These are phyloP conservation scores for Patella vulgata DNA, from an alignment of 1,140 invertebrate genomes.

Conservation along the genomic window DNA sequence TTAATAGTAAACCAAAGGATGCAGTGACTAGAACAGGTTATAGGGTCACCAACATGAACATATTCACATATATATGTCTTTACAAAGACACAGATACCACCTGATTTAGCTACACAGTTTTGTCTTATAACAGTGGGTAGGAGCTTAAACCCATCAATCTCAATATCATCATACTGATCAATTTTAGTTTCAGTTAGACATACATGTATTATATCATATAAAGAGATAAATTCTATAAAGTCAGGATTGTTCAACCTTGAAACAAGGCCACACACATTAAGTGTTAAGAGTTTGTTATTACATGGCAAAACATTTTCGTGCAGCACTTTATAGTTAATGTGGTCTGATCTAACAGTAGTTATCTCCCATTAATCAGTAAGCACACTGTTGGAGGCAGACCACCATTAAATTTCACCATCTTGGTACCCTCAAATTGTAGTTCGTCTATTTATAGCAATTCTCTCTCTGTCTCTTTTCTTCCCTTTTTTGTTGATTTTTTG, in stretches of 20 bases:
- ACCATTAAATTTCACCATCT: no score
- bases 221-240: constrained; percentile 3
- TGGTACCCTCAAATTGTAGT: no score
- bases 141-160: constrained; percentile 6
- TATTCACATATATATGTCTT: constrained; percentile 1
- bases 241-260: constrained; percentile 4
- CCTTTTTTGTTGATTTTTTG: no score
- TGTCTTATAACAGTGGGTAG: constrained; percentile 3
- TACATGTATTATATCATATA: constrained; percentile 10
- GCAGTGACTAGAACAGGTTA: constrained; percentile 7
- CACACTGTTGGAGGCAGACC: no score
- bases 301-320: no score
- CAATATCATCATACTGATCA: constrained; percentile 9
- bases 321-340: no score
- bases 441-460: no score
- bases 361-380: no score
- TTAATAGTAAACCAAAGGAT: constrained; percentile 12
- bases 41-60: background rate
- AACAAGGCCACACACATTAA: constrained; percentile 4
- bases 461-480: no score
- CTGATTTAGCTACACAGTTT: constrained; percentile 11
- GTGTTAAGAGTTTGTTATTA: background rate
- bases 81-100: constrained; percentile 12
- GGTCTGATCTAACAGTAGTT: no score
- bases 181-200: constrained; percentile 9